Evolutionary conservation across 1,140 invertebrate species (phyloP), one percentile per base, ranked within the genome.

Genomic region (Apis laboriosa): DNA sequence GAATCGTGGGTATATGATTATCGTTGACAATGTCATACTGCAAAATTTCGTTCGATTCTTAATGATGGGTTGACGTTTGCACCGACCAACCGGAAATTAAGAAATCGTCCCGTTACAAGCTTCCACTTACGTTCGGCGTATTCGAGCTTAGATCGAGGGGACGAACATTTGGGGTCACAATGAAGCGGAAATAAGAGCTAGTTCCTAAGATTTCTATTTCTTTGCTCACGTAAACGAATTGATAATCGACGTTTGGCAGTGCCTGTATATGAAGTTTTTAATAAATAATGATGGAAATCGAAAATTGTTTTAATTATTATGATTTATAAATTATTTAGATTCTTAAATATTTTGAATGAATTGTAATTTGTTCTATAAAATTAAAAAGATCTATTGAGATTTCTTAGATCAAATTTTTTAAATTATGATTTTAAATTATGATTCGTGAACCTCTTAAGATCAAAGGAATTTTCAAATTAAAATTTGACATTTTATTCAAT

Each of bases 181-280:
- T 7, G 63, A 76, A 81, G 13, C 72, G 72, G 63, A 81, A 81
- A n/a, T 75, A 76, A 9, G 61, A 66, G 24, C 61, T 76, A 2
- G n/a, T 34, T 1, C 72, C 55, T 8, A 81, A 51, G 19, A 76
- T 76, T 51, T 67, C 55, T 21, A 67, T 60, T 28, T 60, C 17
- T 67, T 58, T 68, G 61, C 28, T 75, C 9, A 67, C 53, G 61
- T 67, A 76, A 34, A 81, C 72, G 34, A 81, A 68, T 15, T 76
- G 72, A 19, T 76, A 81, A 66, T 81, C 55, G 72, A 60, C 28
- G 21, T 19, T 81, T 19, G 19, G 13, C 2, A 13, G 51, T 11
- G 64, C 72, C 72, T 76, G 34, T 2, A 4, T 3, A 4, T 4
- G 9, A 0, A 17, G n/a, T 28, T 43, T 4, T 3, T 2, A 68